A percentile compares a stretch with the other conserved stretches of the same genome.
phyloP scores from a whole-genome alignment of 1,140 invertebrate genomes.

The Papilio helenus region DNA sequence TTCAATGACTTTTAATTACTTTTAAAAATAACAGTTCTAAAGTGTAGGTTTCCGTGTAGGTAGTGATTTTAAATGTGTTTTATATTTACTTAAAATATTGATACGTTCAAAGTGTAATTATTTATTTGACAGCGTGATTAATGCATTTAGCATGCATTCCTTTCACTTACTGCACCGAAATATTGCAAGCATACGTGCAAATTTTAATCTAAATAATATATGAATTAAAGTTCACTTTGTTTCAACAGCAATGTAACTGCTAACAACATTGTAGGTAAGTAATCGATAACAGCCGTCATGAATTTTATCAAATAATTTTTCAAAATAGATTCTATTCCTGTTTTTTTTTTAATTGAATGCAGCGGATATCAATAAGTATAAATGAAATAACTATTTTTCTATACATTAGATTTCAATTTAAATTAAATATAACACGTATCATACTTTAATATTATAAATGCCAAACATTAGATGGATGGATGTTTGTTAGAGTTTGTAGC shows the following conservation, averaged over 20 bases:
- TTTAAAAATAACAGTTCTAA: background rate
- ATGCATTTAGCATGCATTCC: slow-evolving; percentile 2
- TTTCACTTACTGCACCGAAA: background rate
- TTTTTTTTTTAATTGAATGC: too few relatives aligned
- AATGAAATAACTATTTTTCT: too few relatives aligned
- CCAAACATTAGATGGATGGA: too few relatives aligned
- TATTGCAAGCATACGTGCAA: background rate
- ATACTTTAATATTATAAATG: too few relatives aligned
- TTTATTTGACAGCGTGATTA: background rate
- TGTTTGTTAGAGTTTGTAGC: too few relatives aligned
- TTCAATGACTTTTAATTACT: background rate
- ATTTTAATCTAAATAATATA: background rate
- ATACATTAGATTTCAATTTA: too few relatives aligned
- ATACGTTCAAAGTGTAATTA: background rate
- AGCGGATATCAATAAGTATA: too few relatives aligned
- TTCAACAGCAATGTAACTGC: too few relatives aligned
- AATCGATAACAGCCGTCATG: background rate
- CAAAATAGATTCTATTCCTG: background rate
- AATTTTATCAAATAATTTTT: background rate
- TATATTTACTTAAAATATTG: background rate
- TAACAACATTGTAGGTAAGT: background rate
- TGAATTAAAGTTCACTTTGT: background rate
- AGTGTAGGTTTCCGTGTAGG: background rate
- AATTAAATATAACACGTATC: too few relatives aligned
- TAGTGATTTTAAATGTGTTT: background rate